Evolutionary conservation across 2,113 vertebrate genomes (phyloP), one percentile per base, ranked within the genome.

Genomic region (Corythaixoides concolor): DNA sequence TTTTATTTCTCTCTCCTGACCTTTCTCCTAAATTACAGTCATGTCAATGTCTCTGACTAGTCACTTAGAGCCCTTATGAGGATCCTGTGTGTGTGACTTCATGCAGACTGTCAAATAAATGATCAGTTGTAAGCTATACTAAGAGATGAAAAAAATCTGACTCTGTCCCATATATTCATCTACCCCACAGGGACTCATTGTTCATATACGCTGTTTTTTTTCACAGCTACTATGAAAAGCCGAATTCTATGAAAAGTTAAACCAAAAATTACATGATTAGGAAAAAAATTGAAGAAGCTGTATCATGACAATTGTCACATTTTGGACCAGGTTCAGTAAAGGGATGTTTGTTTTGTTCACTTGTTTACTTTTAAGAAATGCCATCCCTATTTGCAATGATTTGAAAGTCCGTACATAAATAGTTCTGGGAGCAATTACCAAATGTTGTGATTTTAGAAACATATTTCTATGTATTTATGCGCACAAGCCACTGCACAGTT

Each of bases 351-450:
- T 49, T 91, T 89, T 77, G 23, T 77, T 92, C 50, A 55, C 16
- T 83, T 88, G 27, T 82, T 96, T 91, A 53, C 50, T 88, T 90
- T 72, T 59, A 78, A 37, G 60, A 83, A 88, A 91, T 88, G 23
- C 14, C 15, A 58, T 91, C 69, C 55, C 21, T 85, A 47, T 85
- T 76, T 67, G 7, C 32, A 59, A 6, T 62, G 43, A 74, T 77
- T 91, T 81, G 76, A 43, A 88, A 94, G 43, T 72, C 87, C 60
- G 39, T 63, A 59, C 18, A 26, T 67, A 88, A 90, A 56, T 93
- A 82, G 63, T 87, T 85, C n/a, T 62, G 5, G 15, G 63, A 94
- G 21, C 26, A 80, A 89, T 53, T 73, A 89, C 37, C 58, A 87
- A 87, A 83, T 77, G 23, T 39, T 28, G 3, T 84, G 43, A 94